phyloP scores from a whole-genome alignment of 2,113 vertebrate genomes.

The Gallinago paraguaiae region DNA sequence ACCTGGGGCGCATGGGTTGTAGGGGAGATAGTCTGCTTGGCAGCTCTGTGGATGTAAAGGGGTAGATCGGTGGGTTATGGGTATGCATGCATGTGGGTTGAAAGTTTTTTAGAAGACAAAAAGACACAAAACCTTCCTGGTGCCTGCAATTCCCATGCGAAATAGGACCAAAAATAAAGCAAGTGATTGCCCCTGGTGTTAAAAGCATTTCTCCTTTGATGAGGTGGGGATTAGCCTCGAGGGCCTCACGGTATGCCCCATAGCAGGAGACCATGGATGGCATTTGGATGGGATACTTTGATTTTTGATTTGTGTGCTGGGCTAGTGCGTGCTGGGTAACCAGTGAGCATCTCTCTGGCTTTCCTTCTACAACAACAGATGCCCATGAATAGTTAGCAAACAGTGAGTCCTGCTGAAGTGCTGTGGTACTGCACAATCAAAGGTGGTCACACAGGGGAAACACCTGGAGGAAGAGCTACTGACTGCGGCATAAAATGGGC shows the following conservation, averaged over 20 bases:
- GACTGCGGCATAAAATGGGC: background rate
- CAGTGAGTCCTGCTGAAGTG: background rate
- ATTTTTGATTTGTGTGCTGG: background rate
- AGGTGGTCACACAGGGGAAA: background rate
- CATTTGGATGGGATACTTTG: background rate
- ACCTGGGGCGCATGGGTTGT: rapidly evolving
- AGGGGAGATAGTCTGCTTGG: background rate
- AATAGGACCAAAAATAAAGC: background rate
- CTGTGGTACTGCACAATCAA: background rate
- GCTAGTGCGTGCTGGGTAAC: background rate
- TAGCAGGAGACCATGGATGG: background rate
- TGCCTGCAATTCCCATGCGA: background rate
- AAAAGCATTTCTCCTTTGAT: background rate
- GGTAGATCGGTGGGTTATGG: background rate
- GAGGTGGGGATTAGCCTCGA: background rate
- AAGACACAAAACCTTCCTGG: background rate
- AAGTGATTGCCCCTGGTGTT: background rate
- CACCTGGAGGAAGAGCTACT: background rate
- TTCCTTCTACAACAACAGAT: background rate
- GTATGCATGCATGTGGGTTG: background rate
- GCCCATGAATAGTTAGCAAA: background rate
- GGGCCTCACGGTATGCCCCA: background rate
- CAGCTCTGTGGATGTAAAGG: background rate
- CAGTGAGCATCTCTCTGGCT: background rate
- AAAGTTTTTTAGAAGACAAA: background rate